Evolutionary conservation across 2,888 invertebrate genomes (phyloP), one percentile per base, ranked within the genome.

Genomic region (Byasa hedistus): DNA sequence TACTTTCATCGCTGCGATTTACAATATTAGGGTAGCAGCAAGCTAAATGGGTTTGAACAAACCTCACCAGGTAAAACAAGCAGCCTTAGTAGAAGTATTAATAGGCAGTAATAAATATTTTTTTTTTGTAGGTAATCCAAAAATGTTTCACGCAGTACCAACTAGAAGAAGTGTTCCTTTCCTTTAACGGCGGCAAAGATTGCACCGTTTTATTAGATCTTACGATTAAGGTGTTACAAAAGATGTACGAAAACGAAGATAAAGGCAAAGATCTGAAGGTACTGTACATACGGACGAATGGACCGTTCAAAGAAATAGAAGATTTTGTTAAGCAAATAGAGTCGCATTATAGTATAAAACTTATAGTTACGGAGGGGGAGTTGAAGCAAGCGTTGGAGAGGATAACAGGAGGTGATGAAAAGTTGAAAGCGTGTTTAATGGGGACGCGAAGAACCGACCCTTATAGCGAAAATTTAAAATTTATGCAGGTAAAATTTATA

Each of bases 101-200:
- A n/a, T n/a, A n/a, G n/a, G n/a, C n/a, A n/a, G n/a, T n/a, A n/a
- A n/a, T n/a, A n/a, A n/a, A n/a, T n/a, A n/a, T n/a, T n/a, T n/a
- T 52, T 7, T 19, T 10, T 59, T 62, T 39, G 5, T 83, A 96
- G 95, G 84, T 94, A 68, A 89, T 96, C 64, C 87, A 91, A 77
- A 82, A 94, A 78, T 94, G 94, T 69, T 93, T 95, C 73, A 82
- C 89, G 57, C 79, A 90, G 61, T 97, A 94, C 82, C 91, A 93
- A n/a, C 81, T 95, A 23, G 93, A 95, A 64, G 95, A 97, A 84
- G 91, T 98, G 21, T 97, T 98, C 77, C 82, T 99, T 39, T 96
- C 98, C 32, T 99, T 99, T 86, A 99, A 99, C 82, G 99, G 99
- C 4, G 99, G 99, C 1, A 99, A 99, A 91, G 99, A 99, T 89